Evolutionary conservation across 2,113 vertebrate genomes (phyloP).

Genomic region (Pseudonaja textilis): DNA sequence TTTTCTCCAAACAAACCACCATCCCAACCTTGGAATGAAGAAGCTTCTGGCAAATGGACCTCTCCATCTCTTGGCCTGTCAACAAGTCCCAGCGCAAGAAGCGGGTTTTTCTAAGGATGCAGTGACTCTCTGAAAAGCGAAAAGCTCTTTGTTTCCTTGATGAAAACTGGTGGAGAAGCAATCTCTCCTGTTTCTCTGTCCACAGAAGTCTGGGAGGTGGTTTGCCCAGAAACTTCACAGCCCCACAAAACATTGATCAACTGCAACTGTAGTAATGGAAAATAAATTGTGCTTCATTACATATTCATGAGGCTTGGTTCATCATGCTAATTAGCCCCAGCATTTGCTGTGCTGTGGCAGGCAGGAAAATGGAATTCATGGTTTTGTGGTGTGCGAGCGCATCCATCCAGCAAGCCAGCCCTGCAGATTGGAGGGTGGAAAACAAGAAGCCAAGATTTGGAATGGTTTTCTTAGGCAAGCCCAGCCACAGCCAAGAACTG

Average conservation of each 20-base stretch:
- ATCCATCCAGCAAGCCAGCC: background rate
- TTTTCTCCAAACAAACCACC: background rate
- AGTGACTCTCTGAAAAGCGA: background rate
- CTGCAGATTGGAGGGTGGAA: background rate
- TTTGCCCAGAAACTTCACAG: background rate
- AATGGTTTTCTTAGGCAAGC: background rate
- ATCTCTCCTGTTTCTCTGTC: background rate
- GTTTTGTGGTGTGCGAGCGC: background rate
- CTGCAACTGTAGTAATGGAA: background rate
- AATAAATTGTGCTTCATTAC: conserved; percentile 27
- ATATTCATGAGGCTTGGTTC: conserved; percentile 44
- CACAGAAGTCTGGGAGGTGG: background rate
- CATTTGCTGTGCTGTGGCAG: conserved; percentile 15
- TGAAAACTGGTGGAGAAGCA: background rate
- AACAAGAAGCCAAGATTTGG: background rate
- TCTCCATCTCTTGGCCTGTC: background rate
- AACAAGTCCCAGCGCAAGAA: background rate
- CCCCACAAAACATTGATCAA: background rate
- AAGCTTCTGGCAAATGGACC: background rate
- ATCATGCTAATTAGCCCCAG: conserved; percentile 22
- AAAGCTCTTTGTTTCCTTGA: background rate
- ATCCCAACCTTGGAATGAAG: background rate
- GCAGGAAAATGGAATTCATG: conserved; percentile 16
- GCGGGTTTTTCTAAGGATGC: background rate
- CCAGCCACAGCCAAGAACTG: background rate